Evolutionary conservation across 2,888 invertebrate genomes (phyloP), one percentile per base, ranked within the genome.

Genomic region (Drosophila hamatofila): DNA sequence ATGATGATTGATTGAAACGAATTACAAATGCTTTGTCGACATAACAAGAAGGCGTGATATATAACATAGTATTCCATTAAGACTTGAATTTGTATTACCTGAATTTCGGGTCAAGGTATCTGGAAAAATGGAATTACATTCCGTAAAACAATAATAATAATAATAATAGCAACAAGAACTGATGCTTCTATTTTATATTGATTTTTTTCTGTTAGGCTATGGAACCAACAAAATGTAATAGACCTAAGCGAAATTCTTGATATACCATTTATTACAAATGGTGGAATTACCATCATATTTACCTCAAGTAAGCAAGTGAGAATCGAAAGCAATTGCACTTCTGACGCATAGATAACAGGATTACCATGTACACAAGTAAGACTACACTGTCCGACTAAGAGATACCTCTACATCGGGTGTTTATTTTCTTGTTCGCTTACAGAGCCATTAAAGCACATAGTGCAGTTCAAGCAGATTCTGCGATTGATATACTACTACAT

Each of bases 41-140:
- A 49, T 16, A 49, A 49, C 48, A 48, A 48, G 27, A 27, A 48
- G 27, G 42, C 11, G 6, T 48, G 48, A 48, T n/a, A 30, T n/a
- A 30, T 12, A 30, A 49, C 48, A 49, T 49, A 30, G 18, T 18
- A 49, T 27, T 49, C 48, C 48, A 12, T 12, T 30, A 30, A 49
- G 18, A 49, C 12, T 30, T 49, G 27, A 30, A 27, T n/a, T 30
- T n/a, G 9, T 46, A 46, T 49, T 49, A 49, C 48, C 48, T 49
- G 27, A n/a, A 11, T 18, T 30, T 49, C 18, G 27, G 27, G 27
- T 30, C 48, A 49, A 27, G 48, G n/a, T 49, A 49, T 49, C 48
- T 49, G 48, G n/a, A 49, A 49, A 49, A 49, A 49, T 49, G 48
- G 48, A 49, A 49, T 49, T 49, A 30, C 48, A 30, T 49, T 27